Conservation (phyloP, 2,888 invertebrate species). For the Bimastos eiseni region DNA sequence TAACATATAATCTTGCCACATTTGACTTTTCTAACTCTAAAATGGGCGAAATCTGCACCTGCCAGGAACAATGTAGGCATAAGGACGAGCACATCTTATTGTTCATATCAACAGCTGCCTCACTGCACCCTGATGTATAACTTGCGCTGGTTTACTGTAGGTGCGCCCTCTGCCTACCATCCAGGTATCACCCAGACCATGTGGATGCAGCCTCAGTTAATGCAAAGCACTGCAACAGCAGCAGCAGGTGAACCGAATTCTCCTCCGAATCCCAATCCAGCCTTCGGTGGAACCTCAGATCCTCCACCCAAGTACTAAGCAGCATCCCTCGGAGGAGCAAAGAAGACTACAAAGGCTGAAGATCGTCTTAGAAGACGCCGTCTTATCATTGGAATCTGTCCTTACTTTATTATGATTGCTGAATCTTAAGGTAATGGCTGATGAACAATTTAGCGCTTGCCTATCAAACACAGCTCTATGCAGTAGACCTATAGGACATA, state of each 20-base stretch:
- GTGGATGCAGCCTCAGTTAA: background rate
- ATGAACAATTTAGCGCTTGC: no score
- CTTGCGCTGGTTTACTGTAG: background rate
- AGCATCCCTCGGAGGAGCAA: no score
- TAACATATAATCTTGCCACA: no score
- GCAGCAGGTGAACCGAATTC: background rate
- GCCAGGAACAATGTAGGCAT: no score
- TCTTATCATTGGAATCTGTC: no score
- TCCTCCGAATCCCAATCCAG: background rate
- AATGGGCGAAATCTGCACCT: no score
- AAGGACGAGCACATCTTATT: background rate
- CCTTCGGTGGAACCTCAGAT: background rate
- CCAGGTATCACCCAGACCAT: background rate
- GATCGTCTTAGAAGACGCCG: background rate
- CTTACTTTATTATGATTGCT: no score
- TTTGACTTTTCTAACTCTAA: background rate
- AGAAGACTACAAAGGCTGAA: background rate
- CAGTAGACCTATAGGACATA: no score
- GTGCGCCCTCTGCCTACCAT: background rate
- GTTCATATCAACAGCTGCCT: background rate
- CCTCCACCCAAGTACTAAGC: background rate
- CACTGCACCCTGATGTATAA: background rate
- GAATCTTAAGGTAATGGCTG: no score
- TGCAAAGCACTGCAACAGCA: background rate
- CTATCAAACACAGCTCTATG: no score